Percentiles rank a stretch among this genome's conserved stretches.
Evolutionary conservation across 2,797 vertebrate genomes (phyloP).

Genomic region (Chaetodon trifasciatus): DNA sequence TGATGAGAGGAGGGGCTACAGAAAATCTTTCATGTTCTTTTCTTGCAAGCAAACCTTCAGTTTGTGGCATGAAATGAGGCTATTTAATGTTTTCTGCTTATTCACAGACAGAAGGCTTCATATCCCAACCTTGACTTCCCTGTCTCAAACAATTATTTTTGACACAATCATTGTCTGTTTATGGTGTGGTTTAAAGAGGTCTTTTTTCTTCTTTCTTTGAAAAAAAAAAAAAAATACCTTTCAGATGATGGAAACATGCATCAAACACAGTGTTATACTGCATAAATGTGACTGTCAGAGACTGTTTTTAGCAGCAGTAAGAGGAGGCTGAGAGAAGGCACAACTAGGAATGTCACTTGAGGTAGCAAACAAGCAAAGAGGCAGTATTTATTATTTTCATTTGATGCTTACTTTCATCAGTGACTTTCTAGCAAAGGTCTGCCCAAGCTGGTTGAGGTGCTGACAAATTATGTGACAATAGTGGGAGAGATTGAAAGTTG

Average conservation of each 20-base stretch:
- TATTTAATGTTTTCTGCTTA: conserved; percentile 12
- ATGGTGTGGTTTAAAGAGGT: background rate
- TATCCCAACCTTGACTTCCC: conserved; percentile 11
- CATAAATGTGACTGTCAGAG: background rate
- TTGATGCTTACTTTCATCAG: conserved; percentile 26
- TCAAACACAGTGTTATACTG: conserved; percentile 10
- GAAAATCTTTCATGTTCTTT: background rate
- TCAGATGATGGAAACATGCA: conserved; percentile 26
- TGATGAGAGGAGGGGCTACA: background rate
- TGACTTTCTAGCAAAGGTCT: conserved; percentile 16
- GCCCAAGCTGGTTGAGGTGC: conserved; percentile 18
- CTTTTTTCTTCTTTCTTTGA: too few species aligned
- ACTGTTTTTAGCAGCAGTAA: conserved; percentile 1
- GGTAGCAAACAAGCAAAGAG: conserved; percentile 27
- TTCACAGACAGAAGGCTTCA: conserved; percentile 25
- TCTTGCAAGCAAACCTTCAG: background rate
- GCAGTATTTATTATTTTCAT: conserved; percentile 11
- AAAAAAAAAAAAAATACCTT: background rate
- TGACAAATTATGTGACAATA: conserved; percentile 38
- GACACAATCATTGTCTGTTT: conserved; percentile 7
- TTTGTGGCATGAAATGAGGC: conserved; percentile 18
- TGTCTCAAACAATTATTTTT: conserved; percentile 13
- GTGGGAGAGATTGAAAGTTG: conserved; percentile 4
- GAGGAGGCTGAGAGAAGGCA: conserved; percentile 2
- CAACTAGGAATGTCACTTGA: conserved; percentile 18